Evolutionary conservation across 1,140 invertebrate species (phyloP).

Genomic region (Berghia stephanieae): DNA sequence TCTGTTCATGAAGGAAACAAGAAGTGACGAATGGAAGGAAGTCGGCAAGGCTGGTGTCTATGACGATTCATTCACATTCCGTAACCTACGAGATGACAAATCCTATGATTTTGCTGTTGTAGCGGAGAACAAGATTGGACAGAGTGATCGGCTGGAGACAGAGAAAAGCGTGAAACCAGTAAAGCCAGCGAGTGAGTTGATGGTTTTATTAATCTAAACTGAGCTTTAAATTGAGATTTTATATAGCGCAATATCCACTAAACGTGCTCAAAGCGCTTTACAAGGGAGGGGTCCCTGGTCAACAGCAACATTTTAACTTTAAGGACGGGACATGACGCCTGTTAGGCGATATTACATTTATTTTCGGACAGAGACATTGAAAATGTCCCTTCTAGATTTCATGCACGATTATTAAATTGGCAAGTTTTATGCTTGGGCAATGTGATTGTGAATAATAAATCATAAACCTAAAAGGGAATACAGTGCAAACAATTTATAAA

Average conservation of each 20-base stretch:
- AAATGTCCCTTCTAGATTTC: neutral
- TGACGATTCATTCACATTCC: conserved; percentile 83
- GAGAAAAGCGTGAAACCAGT: conserved; percentile 77
- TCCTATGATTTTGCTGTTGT: conserved; percentile 96
- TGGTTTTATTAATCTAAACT: conserved; percentile 5
- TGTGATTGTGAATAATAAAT: neutral
- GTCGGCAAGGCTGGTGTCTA: conserved; percentile 85
- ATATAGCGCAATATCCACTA: no score
- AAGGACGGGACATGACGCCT: no score
- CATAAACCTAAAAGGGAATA: neutral
- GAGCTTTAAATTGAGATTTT: no score
- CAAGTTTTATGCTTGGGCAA: neutral
- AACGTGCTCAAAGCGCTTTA: no score
- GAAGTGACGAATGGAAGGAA: conserved; percentile 82
- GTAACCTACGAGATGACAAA: conserved; percentile 89
- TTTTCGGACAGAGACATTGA: no score
- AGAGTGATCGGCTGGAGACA: conserved; percentile 89
- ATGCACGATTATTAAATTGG: neutral
- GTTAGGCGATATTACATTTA: no score
- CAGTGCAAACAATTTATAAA: no score
- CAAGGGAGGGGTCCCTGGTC: no score
- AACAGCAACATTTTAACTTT: no score
- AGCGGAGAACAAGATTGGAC: conserved; percentile 93
- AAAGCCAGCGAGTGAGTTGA: conserved; percentile 50
- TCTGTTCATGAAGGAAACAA: conserved; percentile 83